Evolutionary conservation across 1,140 invertebrate species (phyloP).

Genomic region (Potamilus streckersoni): DNA sequence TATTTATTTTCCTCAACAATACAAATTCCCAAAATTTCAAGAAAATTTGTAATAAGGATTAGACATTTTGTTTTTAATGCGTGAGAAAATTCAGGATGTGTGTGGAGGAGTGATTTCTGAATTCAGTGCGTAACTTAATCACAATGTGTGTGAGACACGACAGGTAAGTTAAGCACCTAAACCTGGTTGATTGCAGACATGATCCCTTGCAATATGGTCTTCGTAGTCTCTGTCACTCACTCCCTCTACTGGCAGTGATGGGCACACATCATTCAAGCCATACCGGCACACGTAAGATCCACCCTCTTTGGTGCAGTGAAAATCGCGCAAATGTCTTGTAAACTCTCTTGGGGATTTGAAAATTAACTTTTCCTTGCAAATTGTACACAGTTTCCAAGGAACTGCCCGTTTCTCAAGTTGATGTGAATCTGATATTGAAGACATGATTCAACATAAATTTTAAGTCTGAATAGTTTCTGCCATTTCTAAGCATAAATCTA

Average conservation of each 20-base stretch:
- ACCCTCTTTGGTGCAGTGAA: slow-evolving; percentile 88
- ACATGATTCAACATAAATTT: too few relatives aligned
- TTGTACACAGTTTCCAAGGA: slow-evolving; percentile 54
- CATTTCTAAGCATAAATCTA: too few relatives aligned
- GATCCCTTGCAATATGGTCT: slow-evolving; percentile 85
- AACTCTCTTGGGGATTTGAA: slow-evolving; percentile 66
- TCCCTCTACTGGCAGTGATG: slow-evolving; percentile 86
- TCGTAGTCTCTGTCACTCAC: slow-evolving; percentile 90
- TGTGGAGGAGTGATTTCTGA: too few relatives aligned
- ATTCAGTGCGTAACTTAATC: too few relatives aligned
- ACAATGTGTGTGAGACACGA: neutral
- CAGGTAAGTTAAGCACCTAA: slow-evolving; percentile 3
- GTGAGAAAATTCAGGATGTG: too few relatives aligned
- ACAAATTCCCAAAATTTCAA: neutral
- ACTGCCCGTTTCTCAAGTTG: neutral
- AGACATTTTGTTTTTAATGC: neutral
- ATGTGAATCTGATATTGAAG: too few relatives aligned
- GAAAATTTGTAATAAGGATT: neutral
- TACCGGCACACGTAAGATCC: slow-evolving; percentile 90
- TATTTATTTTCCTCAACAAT: neutral
- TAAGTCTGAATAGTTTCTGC: too few relatives aligned
- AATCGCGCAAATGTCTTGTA: slow-evolving; percentile 81
- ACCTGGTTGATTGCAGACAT: slow-evolving; percentile 69
- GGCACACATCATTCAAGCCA: slow-evolving; percentile 88
- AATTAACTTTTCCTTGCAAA: slow-evolving; percentile 42